Percentiles rank a stretch among this genome's conserved stretches.
Evolutionary conservation across 1,140 invertebrate genomes (phyloP).

Genomic region (Eriosoma lanigerum): DNA sequence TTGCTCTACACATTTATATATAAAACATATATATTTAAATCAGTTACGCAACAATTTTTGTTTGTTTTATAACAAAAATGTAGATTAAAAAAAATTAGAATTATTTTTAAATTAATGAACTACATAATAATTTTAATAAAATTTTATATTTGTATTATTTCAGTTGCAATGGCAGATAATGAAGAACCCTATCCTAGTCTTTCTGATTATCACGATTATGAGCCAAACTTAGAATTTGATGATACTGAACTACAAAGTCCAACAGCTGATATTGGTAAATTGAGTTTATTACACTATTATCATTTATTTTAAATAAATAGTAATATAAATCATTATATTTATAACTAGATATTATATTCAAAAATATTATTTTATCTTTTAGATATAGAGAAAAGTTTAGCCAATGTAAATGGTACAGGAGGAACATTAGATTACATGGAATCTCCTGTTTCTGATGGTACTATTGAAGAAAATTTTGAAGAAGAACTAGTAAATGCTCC

Average conservation of each 20-base stretch:
- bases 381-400: slow-evolving; percentile 64
- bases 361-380: slow-evolving; percentile 53
- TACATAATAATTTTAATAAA: too few relatives aligned
- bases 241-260: slow-evolving; percentile 81
- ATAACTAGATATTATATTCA: neutral
- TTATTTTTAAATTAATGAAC: too few relatives aligned
- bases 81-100: too few relatives aligned
- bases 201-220: slow-evolving; percentile 89
- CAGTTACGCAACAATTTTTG: too few relatives aligned
- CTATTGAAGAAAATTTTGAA: slow-evolving; percentile 92
- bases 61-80: too few relatives aligned
- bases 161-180: slow-evolving; percentile 50
- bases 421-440: slow-evolving; percentile 65
- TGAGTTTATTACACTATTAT: neutral
- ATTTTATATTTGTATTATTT: neutral
- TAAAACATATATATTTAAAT: too few relatives aligned
- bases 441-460: slow-evolving; percentile 80
- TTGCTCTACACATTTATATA: too few relatives aligned
- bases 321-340: neutral
- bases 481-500: slow-evolving; percentile 76
- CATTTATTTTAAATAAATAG: too few relatives aligned
- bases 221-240: slow-evolving; percentile 93
- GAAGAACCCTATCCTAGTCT: slow-evolving; percentile 86
- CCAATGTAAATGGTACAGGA: slow-evolving; percentile 57
- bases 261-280: slow-evolving; percentile 60